Conservation (phyloP, 2,888 invertebrate species). For the Drosophila lutescens region DNA sequence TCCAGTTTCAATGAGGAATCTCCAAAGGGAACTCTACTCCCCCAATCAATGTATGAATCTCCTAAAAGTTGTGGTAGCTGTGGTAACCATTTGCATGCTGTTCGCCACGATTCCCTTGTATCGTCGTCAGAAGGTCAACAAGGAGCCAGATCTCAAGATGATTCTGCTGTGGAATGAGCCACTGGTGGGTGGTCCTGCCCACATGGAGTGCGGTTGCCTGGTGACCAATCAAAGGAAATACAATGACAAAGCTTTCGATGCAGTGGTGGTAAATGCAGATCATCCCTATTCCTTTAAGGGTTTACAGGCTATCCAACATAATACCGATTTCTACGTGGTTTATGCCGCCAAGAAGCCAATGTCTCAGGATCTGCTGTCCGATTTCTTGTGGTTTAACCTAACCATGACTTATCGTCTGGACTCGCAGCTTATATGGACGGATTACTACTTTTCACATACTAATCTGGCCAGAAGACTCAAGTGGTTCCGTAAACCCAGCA, state of each 20-base stretch:
- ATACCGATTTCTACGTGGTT: slow-evolving; percentile 38
- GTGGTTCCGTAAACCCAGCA: slow-evolving; percentile 14
- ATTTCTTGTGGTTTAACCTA: slow-evolving; percentile 44
- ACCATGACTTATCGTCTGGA: slow-evolving; percentile 68
- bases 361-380: slow-evolving; percentile 3
- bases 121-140: neutral
- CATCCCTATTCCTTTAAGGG: slow-evolving; percentile 35
- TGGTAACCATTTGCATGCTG: slow-evolving; percentile 26
- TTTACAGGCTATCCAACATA: slow-evolving; percentile 15
- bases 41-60: slow-evolving; percentile 15
- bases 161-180: slow-evolving; percentile 61
- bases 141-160: neutral
- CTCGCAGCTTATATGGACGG: slow-evolving; percentile 56
- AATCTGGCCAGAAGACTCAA: neutral
- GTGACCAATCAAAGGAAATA: slow-evolving; percentile 44
- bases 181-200: neutral
- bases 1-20: slow-evolving; percentile 9
- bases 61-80: slow-evolving; percentile 8
- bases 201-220: slow-evolving; percentile 50
- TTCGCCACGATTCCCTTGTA: slow-evolving; percentile 16
- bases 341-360: slow-evolving; percentile 42
- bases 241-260: slow-evolving; percentile 32
- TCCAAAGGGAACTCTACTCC: slow-evolving; percentile 3
- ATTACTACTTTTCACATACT: slow-evolving; percentile 42
- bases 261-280: slow-evolving; percentile 58